These are phyloP conservation scores for Melinopterus prodromus DNA, from an alignment of 2,888 invertebrate species.

Conservation along the genomic window DNA sequence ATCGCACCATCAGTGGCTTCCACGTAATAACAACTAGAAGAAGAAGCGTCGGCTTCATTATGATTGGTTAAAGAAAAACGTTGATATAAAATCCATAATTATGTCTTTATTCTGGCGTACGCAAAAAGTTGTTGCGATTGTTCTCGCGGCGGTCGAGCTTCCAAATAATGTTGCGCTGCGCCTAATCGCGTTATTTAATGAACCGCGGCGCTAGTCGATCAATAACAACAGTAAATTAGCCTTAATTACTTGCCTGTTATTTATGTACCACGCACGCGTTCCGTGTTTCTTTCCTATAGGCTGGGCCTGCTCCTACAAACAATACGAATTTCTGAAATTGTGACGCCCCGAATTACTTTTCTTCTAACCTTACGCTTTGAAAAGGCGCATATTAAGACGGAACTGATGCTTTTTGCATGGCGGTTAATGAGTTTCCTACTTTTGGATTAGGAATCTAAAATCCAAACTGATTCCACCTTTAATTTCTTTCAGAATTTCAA, in stretches of 20 bases:
- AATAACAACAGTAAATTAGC: conserved; percentile 27
- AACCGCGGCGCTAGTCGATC: conserved; percentile 24
- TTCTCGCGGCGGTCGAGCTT: conserved; percentile 17
- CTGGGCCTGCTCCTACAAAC: too few species aligned
- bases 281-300: too few species aligned
- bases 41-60: too few species aligned
- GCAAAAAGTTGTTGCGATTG: conserved; percentile 14
- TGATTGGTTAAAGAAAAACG: neutral
- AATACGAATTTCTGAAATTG: too few species aligned
- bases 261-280: neutral
- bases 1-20: neutral
- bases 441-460: too few species aligned
- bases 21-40: neutral
- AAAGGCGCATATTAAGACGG: too few species aligned
- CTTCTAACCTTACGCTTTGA: too few species aligned
- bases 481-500: too few species aligned
- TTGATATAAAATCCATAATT: conserved; percentile 24
- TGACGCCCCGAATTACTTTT: too few species aligned
- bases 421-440: too few species aligned
- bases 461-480: too few species aligned
- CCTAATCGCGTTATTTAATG: conserved; percentile 29
- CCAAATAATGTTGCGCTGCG: conserved; percentile 20
- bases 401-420: too few species aligned
- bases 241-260: conserved; percentile 15
- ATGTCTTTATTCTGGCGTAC: conserved; percentile 25